Conservation (phyloP, 2,888 invertebrate species). For the Heliconius ethilla region DNA sequence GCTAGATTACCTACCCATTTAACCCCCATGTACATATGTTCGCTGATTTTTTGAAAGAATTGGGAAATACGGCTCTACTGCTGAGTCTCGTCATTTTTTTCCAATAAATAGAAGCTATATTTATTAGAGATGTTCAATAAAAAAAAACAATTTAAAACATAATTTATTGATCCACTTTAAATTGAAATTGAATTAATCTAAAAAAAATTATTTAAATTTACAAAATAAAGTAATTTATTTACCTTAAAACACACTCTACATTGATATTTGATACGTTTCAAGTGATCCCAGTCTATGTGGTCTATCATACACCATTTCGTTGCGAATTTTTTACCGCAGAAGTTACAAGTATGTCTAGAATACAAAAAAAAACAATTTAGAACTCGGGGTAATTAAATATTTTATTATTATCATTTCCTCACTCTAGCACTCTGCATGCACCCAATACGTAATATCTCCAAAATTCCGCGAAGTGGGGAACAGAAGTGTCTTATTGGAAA, state of each 20-base stretch:
- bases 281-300: slow-evolving; percentile 75
- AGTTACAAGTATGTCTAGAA: slow-evolving; percentile 67
- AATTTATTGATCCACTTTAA: neutral
- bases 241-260: slow-evolving; percentile 74
- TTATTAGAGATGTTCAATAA: neutral
- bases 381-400: too few species aligned
- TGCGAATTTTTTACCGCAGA: slow-evolving; percentile 72
- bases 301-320: slow-evolving; percentile 75
- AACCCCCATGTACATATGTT: too few species aligned
- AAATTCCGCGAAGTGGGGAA: too few species aligned
- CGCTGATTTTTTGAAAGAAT: too few species aligned
- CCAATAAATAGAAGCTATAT: neutral
- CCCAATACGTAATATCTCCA: too few species aligned
- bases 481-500: too few species aligned
- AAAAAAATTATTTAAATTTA: neutral
- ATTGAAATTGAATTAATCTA: neutral
- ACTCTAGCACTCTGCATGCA: too few species aligned
- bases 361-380: neutral
- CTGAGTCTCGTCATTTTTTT: too few species aligned
- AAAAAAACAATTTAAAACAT: neutral
- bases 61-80: too few species aligned
- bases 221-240: neutral
- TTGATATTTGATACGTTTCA: slow-evolving; percentile 71
- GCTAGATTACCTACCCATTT: too few species aligned
- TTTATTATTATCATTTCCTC: too few species aligned